Evolutionary conservation across 1,140 invertebrate genomes (phyloP).

Genomic region (Platyscapa corneri): DNA sequence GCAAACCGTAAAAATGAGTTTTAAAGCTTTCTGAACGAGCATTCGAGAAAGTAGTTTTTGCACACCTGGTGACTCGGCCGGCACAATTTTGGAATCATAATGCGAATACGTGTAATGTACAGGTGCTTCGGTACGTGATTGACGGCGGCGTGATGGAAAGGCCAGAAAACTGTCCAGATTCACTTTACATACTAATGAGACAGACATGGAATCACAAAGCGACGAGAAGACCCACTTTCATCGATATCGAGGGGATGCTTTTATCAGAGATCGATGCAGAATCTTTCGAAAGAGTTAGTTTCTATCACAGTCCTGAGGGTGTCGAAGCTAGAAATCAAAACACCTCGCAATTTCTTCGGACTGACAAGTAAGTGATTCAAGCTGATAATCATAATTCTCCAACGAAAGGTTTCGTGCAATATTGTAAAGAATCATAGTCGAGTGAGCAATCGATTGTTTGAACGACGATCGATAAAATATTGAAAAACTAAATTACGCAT

Average conservation of each 20-base stretch:
- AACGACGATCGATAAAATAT: too few relatives aligned
- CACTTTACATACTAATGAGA: slow-evolving; percentile 91
- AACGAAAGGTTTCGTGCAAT: too few relatives aligned
- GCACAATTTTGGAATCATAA: not conserved
- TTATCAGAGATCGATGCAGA: slow-evolving; percentile 76
- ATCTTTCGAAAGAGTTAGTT: slow-evolving; percentile 83
- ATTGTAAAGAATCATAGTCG: too few relatives aligned
- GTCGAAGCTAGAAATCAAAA: slow-evolving; percentile 75
- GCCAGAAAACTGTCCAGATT: slow-evolving; percentile 94
- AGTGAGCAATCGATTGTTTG: too few relatives aligned
- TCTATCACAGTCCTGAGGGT: slow-evolving; percentile 84
- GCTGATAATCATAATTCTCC: too few relatives aligned
- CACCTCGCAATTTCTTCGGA: slow-evolving; percentile 59
- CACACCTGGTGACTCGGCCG: too few relatives aligned
- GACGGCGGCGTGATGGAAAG: slow-evolving; percentile 93
- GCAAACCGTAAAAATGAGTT: too few relatives aligned
- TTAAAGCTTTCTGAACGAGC: too few relatives aligned
- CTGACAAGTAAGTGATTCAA: slow-evolving; percentile 61
- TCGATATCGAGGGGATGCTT: slow-evolving; percentile 83
- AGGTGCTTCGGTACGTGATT: slow-evolving; percentile 86
- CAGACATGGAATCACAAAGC: slow-evolving; percentile 90
- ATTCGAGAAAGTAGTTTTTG: too few relatives aligned
- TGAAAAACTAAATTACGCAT: too few relatives aligned
- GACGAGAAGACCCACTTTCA: slow-evolving; percentile 86
- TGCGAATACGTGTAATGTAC: not conserved